Evolutionary conservation across 2,797 vertebrate species (phyloP).

Genomic region (Anguilla anguilla): DNA sequence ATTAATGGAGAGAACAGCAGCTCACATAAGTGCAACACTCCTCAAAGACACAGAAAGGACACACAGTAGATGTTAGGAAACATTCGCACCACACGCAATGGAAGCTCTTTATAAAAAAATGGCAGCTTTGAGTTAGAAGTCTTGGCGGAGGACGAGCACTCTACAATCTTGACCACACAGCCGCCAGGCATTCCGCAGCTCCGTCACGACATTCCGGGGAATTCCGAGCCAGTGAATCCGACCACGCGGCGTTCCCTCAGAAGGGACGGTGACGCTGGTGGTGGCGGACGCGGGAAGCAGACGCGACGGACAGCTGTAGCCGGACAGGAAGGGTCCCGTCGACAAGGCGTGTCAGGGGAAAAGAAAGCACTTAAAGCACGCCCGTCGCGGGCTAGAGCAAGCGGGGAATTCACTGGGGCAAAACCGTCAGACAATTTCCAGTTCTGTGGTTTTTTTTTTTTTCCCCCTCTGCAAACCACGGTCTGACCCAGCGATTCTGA

Average conservation of each 20-base stretch:
- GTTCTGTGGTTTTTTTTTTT: neutral
- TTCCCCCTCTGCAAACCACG: neutral
- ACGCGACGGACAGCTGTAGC: neutral
- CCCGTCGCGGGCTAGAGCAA: neutral
- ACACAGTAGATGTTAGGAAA: neutral
- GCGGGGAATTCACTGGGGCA: neutral
- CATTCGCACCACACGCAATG: neutral
- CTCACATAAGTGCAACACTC: neutral
- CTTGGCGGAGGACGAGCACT: neutral
- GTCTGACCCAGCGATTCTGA: neutral
- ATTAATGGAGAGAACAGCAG: neutral
- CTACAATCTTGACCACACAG: neutral
- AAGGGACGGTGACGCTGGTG: neutral
- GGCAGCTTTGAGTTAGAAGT: neutral
- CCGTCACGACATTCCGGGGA: neutral
- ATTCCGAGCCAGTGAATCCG: neutral
- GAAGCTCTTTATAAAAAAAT: neutral
- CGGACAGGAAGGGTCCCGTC: neutral
- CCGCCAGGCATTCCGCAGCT: neutral
- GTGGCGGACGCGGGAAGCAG: neutral
- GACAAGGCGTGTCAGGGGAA: neutral
- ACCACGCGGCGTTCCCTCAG: neutral
- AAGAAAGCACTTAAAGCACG: neutral
- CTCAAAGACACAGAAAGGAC: conserved; percentile 4
- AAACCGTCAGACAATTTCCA: neutral